Base-by-base conservation (phyloP, 2,797 vertebrate genomes). In the Scarus forsteni region DNA sequence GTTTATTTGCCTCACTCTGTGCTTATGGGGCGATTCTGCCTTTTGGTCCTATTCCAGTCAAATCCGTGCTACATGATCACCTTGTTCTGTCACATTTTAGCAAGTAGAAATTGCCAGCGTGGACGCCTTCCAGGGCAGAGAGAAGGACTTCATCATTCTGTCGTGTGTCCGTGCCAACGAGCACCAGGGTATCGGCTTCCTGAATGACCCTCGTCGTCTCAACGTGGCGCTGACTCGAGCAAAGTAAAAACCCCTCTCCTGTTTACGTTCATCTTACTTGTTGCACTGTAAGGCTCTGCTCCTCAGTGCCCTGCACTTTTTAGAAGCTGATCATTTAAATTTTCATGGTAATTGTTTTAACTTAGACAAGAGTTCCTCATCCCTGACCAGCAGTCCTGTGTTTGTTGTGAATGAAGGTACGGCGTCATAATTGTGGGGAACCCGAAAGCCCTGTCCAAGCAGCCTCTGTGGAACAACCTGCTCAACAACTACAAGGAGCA, bases 401-500 rank as follows among this genome's bases (percentile, higher is more conserved):
- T n/a, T 27, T 53, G 52, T 39, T 75, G 2, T 75, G 1, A 72
- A 27, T 46, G 0, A 81, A 99, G 98, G 77, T 99, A 99, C 0
- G 98, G 98, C 0, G 98, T 99, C 69, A 99, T 99, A 77, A 99
- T 99, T 2, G 98, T 99, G 68, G 98, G 98, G 7, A 99, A 99
- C 90, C 98, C 98, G 0, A 99, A 99, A 72, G 98, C 98, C 0
- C 94, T 99, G 68, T 99, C 98, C 8, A 99, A 99, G 91, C 98
- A 99, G 88, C 98, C 98, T 0, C 94, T 99, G 58, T 99, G 98
- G 98, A 99, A 99, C 85, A 98, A 99, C 90, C 93, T 99, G 83
- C 92, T 99, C 36, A 99, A 99, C 89, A 99, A 99, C 89, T 99
- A 99, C 92, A 99, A 99, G 90, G 98, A 99, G 87, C 98, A 99